A percentile compares a stretch with the other conserved stretches of the same genome.
Evolutionary conservation across 2,888 invertebrate species (phyloP).

Genomic region (Chouioia cunea): DNA sequence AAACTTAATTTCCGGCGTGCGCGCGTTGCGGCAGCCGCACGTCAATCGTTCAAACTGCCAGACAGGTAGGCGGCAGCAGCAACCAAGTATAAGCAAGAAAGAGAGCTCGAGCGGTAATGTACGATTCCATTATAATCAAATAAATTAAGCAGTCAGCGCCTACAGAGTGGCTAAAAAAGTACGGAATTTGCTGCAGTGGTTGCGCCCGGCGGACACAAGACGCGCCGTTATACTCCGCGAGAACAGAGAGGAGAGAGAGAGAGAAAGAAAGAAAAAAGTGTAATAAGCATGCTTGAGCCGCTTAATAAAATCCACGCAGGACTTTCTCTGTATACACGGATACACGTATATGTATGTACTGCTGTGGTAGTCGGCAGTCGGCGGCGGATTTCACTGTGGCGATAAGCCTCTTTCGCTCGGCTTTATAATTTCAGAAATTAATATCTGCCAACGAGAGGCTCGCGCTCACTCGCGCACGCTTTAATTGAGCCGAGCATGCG

Average conservation of each 20-base stretch:
- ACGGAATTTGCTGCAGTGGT: no score
- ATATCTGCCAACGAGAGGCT: slow-evolving; percentile 29
- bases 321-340: slow-evolving; percentile 3
- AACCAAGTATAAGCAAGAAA: no score
- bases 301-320: slow-evolving; percentile 33
- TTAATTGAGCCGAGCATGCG: slow-evolving; percentile 36
- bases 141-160: slow-evolving; percentile 1
- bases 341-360: neutral
- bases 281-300: slow-evolving; percentile 23
- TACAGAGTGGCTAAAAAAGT: no score
- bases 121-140: slow-evolving; percentile 18
- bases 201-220: no score
- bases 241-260: neutral
- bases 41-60: slow-evolving; percentile 4
- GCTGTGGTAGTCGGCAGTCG: neutral
- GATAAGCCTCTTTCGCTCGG: slow-evolving; percentile 18
- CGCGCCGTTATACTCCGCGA: no score
- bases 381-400: slow-evolving; percentile 34
- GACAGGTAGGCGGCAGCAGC: no score
- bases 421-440: slow-evolving; percentile 41
- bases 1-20: slow-evolving; percentile 34
- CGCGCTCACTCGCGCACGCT: slow-evolving; percentile 22
- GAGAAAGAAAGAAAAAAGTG: slow-evolving; percentile 16
- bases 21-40: slow-evolving; percentile 3
- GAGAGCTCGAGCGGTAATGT: neutral